These are phyloP conservation scores for Brachionus koreanus DNA, from an alignment of 1,140 invertebrate genomes.

Conservation along the genomic window DNA sequence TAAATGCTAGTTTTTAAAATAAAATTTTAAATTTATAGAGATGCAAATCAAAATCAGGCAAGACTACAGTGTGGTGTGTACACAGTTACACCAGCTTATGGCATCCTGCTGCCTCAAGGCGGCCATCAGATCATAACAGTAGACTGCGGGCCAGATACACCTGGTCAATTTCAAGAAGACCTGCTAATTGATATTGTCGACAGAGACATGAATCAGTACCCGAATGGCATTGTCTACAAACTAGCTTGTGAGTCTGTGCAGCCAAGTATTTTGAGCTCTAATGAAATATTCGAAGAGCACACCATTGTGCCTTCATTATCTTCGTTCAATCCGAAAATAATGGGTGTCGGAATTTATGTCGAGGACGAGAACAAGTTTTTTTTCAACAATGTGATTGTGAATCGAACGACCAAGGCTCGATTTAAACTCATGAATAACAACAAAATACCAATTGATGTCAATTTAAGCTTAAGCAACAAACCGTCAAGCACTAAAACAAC, in stretches of 20 bases:
- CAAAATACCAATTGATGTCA: slow-evolving; percentile 57
- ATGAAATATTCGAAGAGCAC: slow-evolving; percentile 59
- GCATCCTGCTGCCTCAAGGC: slow-evolving; percentile 51
- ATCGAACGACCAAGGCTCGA: slow-evolving; percentile 54
- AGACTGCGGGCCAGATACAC: slow-evolving; percentile 54
- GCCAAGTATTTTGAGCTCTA: slow-evolving; percentile 54
- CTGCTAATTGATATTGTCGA: slow-evolving; percentile 55
- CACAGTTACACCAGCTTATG: slow-evolving; percentile 56
- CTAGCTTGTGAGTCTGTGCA: slow-evolving; percentile 56
- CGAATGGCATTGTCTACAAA: slow-evolving; percentile 55
- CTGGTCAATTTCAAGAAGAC: slow-evolving; percentile 48
- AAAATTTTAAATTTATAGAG: background rate
- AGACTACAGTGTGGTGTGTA: slow-evolving; percentile 45
- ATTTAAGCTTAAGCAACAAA: slow-evolving; percentile 48
- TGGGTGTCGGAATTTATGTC: slow-evolving; percentile 54
- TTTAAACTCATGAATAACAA: slow-evolving; percentile 58
- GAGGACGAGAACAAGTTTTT: slow-evolving; percentile 58
- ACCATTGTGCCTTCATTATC: slow-evolving; percentile 51
- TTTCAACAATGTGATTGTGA: slow-evolving; percentile 59
- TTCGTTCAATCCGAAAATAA: background rate
- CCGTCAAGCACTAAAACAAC: slow-evolving; percentile 13
- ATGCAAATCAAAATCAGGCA: background rate
- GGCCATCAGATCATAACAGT: slow-evolving; percentile 54
- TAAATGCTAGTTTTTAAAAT: background rate
- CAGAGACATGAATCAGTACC: slow-evolving; percentile 48